Conservation (phyloP, 92 coral and sea anemone genomes). For the Porites cylindrica region DNA sequence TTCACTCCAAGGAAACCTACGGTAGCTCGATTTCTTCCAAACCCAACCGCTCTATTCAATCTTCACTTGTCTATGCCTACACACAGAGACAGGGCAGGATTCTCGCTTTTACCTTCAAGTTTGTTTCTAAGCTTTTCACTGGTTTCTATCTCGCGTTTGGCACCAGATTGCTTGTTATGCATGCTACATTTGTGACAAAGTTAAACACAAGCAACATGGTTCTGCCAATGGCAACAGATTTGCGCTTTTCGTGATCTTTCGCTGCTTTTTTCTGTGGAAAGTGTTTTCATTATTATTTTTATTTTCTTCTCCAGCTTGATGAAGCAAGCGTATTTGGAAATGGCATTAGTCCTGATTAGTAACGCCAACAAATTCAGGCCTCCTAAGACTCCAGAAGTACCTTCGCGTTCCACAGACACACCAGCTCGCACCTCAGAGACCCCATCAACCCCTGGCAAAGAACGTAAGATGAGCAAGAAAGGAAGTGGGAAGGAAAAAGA, state of each 20-base stretch:
- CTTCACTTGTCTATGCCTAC: too few relatives aligned
- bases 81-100: too few relatives aligned
- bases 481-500: slow-evolving; percentile 48
- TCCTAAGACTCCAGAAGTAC: slow-evolving; percentile 11
- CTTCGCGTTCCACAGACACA: slow-evolving; percentile 16
- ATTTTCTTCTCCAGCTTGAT: slow-evolving; percentile 69
- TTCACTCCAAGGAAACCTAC: too few relatives aligned
- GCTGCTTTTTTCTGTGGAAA: not conserved
- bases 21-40: too few relatives aligned
- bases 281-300: not conserved
- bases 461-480: slow-evolving; percentile 51
- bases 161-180: not conserved
- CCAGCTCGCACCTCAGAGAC: slow-evolving; percentile 21
- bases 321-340: slow-evolving; percentile 92
- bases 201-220: too few relatives aligned
- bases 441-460: slow-evolving; percentile 16
- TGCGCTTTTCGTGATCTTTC: too few relatives aligned
- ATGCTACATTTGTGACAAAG: not conserved
- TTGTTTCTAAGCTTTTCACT: not conserved
- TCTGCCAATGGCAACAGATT: too few relatives aligned
- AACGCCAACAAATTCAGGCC: slow-evolving; percentile 56
- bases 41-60: too few relatives aligned
- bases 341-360: slow-evolving; percentile 70
- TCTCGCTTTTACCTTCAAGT: not conserved
- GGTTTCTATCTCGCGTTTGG: not conserved